These are phyloP conservation scores for Leptinotarsa haldemani DNA, from an alignment of 2,888 invertebrate genomes.

Conservation along the genomic window DNA sequence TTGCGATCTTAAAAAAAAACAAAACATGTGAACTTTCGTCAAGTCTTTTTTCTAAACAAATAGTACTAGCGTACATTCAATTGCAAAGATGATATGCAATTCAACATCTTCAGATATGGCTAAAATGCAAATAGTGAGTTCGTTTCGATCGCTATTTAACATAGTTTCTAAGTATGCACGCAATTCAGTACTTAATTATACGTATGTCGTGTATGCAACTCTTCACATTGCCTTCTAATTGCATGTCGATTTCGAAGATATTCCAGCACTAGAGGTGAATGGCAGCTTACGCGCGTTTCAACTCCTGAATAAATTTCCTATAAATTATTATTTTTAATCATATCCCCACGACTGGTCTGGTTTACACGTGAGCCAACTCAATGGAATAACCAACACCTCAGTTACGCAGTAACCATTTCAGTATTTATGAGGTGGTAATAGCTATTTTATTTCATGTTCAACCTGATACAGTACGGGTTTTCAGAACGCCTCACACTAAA, in stretches of 20 bases:
- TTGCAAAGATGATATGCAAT: constrained; percentile 33
- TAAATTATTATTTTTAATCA: constrained; percentile 50
- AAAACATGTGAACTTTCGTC: too few species aligned
- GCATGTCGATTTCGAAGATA: constrained; percentile 60
- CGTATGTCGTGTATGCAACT: constrained; percentile 56
- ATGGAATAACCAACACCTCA: constrained; percentile 12
- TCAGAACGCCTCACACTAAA: too few species aligned
- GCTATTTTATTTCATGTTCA: neutral
- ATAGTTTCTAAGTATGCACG: constrained; percentile 50
- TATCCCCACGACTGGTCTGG: constrained; percentile 23
- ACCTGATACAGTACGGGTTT: too few species aligned
- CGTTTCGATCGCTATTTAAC: constrained; percentile 45
- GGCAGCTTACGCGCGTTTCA: constrained; percentile 47
- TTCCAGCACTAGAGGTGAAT: constrained; percentile 47
- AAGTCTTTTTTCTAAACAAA: too few species aligned
- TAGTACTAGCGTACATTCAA: neutral
- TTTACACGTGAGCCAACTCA: constrained; percentile 24
- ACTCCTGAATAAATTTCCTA: constrained; percentile 49
- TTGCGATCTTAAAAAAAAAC: too few species aligned
- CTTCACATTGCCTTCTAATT: constrained; percentile 59
- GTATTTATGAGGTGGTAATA: constrained; percentile 10
- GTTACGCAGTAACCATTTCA: neutral
- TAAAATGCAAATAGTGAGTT: constrained; percentile 47
- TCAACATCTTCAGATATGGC: constrained; percentile 36
- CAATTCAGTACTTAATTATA: constrained; percentile 59